Conservation (phyloP, 1,140 invertebrate genomes). For the Drosophila mojavensis region DNA sequence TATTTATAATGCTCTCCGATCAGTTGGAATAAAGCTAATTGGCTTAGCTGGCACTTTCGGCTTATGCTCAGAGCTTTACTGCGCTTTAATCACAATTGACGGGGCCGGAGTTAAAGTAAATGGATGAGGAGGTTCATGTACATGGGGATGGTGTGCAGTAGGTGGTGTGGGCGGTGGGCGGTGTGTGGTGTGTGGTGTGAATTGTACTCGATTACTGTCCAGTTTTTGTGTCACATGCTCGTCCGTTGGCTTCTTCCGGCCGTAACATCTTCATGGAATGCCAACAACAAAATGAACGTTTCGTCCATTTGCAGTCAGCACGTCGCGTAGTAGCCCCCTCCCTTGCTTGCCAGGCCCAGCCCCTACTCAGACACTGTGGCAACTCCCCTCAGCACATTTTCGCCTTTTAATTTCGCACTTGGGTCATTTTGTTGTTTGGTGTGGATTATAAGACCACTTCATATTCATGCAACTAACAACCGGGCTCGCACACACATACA, state of each 20-base stretch:
- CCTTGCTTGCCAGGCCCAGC: neutral
- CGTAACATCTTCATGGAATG: slow-evolving; percentile 34
- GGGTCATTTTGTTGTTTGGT: slow-evolving; percentile 82
- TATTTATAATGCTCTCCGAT: neutral
- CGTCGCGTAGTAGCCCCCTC: slow-evolving; percentile 29
- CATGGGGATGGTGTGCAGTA: too few relatives aligned
- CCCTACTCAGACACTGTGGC: neutral
- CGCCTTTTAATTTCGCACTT: slow-evolving; percentile 82
- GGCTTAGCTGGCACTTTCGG: neutral
- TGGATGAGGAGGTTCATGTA: too few relatives aligned
- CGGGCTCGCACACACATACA: slow-evolving; percentile 25
- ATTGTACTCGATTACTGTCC: neutral
- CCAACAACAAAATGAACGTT: slow-evolving; percentile 46
- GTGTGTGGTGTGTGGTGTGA: too few relatives aligned
- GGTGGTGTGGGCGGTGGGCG: too few relatives aligned
- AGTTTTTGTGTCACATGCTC: slow-evolving; percentile 28
- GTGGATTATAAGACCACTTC: slow-evolving; percentile 82
- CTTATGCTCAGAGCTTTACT: neutral
- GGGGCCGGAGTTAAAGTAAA: too few relatives aligned
- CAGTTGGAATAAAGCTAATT: neutral
- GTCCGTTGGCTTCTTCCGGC: slow-evolving; percentile 9
- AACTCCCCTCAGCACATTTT: slow-evolving; percentile 64
- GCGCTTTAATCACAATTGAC: neutral
- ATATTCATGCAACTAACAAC: slow-evolving; percentile 82
- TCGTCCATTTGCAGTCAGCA: slow-evolving; percentile 67